Base-by-base conservation (phyloP, 2,888 invertebrate genomes). In the Dryobotodes eremita region DNA sequence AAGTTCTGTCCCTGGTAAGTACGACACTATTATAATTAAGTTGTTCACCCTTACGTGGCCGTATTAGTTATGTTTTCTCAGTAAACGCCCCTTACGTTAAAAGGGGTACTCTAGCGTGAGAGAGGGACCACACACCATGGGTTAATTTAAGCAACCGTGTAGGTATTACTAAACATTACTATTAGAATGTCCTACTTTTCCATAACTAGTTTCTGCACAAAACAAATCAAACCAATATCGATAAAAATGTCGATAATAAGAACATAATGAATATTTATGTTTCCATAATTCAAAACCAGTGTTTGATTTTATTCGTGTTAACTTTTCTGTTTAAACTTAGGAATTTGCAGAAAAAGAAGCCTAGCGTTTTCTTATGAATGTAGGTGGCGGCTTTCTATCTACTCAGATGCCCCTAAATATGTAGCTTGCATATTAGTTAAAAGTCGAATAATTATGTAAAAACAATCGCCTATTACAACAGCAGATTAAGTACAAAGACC, bases 191-290 rank as follows among this genome's bases (percentile, higher is more conserved):
- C 62, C 74, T 68, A 83, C 79, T 66, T 64, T 50, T 50, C 26
- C 23, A 53, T n/a, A 66, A 77, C 62, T 64, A 74, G 62, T 83
- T 75, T 79, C 26, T 42, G 46, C 57, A 66, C 23, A 36, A 71
- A 74, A 79, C 71, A 48, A 71, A 77, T 62, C 57, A 42, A 68
- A 77, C 42, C 10, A 70, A 77, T 79, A 79, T 69, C 68, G 69
- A 77, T 82, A 77, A 78, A 79, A 83, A 83, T 55, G 61, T 70
- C 77, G 36, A 72, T 79, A 82, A 66, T 79, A 66, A 61, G n/a
- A 71, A 76, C 55, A 46, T 74, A 74, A 78, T 73, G 57, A 82
- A 65, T 86, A 71, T 80, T 86, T 73, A 77, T 76, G 53, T 77
- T 31, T 75, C 15, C 26, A 55, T 77, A 42, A 72, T 75, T 78